A percentile compares a stretch with the other conserved stretches of the same genome.
These are phyloP conservation scores for Macrophya alboannulata DNA, from an alignment of 2,888 invertebrate genomes.

Conservation along the genomic window DNA sequence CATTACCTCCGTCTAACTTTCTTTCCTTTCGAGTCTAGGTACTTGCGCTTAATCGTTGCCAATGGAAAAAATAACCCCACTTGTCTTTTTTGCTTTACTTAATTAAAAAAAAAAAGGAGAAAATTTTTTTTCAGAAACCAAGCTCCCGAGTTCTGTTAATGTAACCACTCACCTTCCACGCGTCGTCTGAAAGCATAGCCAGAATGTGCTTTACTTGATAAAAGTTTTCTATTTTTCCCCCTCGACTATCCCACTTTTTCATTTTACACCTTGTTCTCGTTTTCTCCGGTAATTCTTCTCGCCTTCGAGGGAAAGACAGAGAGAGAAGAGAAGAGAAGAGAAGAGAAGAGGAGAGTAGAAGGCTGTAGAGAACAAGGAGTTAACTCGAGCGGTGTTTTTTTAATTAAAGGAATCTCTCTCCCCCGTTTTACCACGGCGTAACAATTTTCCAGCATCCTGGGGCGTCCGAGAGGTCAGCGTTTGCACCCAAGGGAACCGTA, in stretches of 20 bases:
- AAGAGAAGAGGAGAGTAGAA: not conserved
- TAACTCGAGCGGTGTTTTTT: conserved; percentile 43
- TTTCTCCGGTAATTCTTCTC: not conserved
- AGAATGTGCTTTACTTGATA: not conserved
- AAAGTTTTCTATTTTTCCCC: not conserved
- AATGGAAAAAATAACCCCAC: not conserved
- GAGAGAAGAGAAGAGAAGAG: no score
- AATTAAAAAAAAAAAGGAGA: not conserved
- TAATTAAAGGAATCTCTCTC: conserved; percentile 31
- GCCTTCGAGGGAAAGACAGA: conserved; percentile 15
- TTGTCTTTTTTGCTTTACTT: not conserved
- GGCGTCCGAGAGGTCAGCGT: conserved; percentile 48
- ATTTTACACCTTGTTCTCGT: conserved; percentile 29
- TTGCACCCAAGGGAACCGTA: conserved; percentile 17
- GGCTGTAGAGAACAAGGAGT: conserved; percentile 24
- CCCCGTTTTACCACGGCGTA: conserved; percentile 11
- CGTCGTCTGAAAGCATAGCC: not conserved
- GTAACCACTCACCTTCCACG: not conserved
- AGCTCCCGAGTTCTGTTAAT: not conserved
- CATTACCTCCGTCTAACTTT: not conserved
- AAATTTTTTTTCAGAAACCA: not conserved
- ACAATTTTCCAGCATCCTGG: conserved; percentile 35
- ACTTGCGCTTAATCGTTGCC: not conserved
- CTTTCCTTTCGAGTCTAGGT: not conserved
- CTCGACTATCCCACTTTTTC: not conserved